phyloP scores from a whole-genome alignment of 2,113 vertebrate genomes.

The Aphyosemion australe region DNA sequence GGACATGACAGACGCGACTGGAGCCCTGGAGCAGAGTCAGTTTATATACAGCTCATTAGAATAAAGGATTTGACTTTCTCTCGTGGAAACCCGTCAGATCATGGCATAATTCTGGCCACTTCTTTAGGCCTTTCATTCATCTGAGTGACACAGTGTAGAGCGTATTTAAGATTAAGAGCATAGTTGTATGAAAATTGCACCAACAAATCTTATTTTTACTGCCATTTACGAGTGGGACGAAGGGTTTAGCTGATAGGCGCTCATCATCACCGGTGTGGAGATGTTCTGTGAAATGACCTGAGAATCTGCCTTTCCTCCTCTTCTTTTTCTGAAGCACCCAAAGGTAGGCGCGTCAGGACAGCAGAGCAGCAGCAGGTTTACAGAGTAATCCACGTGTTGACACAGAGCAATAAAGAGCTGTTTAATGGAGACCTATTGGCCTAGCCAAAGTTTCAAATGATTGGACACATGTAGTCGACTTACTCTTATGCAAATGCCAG shows the following conservation, averaged over 20 bases:
- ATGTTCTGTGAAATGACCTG: slow-evolving; percentile 64
- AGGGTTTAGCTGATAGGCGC: slow-evolving; percentile 56
- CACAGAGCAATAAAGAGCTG: slow-evolving; percentile 84
- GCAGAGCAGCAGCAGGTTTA: slow-evolving; percentile 66
- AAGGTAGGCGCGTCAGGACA: slow-evolving; percentile 74
- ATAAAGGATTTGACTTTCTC: slow-evolving; percentile 63
- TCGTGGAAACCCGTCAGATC: slow-evolving; percentile 51
- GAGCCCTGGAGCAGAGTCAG: slow-evolving; percentile 41
- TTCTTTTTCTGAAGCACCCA: slow-evolving; percentile 69
- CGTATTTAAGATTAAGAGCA: slow-evolving; percentile 54
- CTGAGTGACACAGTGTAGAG: slow-evolving; percentile 46
- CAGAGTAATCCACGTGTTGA: slow-evolving; percentile 77
- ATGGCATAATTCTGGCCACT: slow-evolving; percentile 50
- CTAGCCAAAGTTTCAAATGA: slow-evolving; percentile 77
- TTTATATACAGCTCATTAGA: slow-evolving; percentile 53
- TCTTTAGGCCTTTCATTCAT: slow-evolving; percentile 65
- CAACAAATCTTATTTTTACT: slow-evolving; percentile 74
- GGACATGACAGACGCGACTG: slow-evolving; percentile 36
- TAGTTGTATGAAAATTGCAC: slow-evolving; percentile 60
- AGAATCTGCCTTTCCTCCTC: slow-evolving; percentile 75
- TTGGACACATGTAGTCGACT: slow-evolving; percentile 81
- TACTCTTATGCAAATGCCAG: slow-evolving; percentile 86
- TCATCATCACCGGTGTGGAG: slow-evolving; percentile 36
- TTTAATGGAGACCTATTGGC: slow-evolving; percentile 81
- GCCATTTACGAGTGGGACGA: slow-evolving; percentile 63